Percentiles rank a stretch among this genome's conserved stretches.
These are phyloP conservation scores for Penaeus monodon DNA, from an alignment of 2,888 invertebrate species.

Conservation along the genomic window DNA sequence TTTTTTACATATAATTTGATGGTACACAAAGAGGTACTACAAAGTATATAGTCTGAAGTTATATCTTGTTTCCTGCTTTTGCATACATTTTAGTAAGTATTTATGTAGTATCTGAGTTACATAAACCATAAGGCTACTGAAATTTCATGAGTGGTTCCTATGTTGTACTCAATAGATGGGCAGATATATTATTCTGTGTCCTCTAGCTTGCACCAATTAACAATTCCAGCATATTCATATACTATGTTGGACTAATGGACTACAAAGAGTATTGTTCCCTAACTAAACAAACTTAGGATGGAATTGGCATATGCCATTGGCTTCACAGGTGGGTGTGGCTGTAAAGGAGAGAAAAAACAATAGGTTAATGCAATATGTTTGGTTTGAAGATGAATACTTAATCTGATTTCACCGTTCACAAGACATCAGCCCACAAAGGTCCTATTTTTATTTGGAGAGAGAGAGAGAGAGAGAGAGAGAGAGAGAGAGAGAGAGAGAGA, in stretches of 20 bases:
- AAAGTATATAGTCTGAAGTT: too few relatives aligned
- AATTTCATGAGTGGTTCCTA: too few relatives aligned
- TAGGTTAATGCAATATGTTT: not conserved
- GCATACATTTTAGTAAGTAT: too few relatives aligned
- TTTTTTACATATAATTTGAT: too few relatives aligned
- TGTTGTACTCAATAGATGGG: too few relatives aligned
- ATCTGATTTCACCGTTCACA: not conserved
- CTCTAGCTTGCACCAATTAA: not conserved
- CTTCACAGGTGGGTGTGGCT: slow-evolving; percentile 96
- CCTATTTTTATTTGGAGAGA: too few relatives aligned
- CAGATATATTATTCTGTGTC: not conserved
- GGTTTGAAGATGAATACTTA: not conserved
- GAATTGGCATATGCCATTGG: slow-evolving; percentile 97
- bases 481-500: too few relatives aligned
- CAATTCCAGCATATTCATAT: not conserved
- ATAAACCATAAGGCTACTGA: too few relatives aligned
- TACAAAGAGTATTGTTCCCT: not conserved
- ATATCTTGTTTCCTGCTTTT: too few relatives aligned
- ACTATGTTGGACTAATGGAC: not conserved
- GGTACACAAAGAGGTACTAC: too few relatives aligned
- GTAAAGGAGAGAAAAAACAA: slow-evolving; percentile 71
- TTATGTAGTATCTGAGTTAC: too few relatives aligned
- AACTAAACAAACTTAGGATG: slow-evolving; percentile 75
- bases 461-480: too few relatives aligned
- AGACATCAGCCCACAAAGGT: slow-evolving; percentile 57